Evolutionary conservation across 2,888 invertebrate genomes (phyloP).

Genomic region (Drosophila kanekoi): DNA sequence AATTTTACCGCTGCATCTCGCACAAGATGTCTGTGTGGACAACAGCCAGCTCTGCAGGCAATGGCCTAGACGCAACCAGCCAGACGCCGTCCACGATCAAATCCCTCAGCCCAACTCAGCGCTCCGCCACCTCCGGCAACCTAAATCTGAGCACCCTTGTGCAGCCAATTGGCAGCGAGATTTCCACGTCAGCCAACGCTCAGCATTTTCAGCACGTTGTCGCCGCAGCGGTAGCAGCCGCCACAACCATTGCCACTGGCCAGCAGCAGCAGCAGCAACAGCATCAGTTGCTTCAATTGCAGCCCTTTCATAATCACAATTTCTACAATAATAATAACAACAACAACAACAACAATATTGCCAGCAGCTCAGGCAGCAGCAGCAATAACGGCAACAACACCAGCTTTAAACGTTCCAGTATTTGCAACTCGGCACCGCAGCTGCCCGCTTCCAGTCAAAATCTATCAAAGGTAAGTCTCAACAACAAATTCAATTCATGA

Average conservation of each 20-base stretch:
- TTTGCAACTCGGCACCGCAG: slow-evolving; percentile 65
- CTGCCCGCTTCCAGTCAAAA: slow-evolving; percentile 53
- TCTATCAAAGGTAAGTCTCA: slow-evolving; percentile 65
- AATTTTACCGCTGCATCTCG: slow-evolving; percentile 23
- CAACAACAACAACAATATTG: slow-evolving; percentile 39
- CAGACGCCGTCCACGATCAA: slow-evolving; percentile 27
- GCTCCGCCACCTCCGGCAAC: slow-evolving; percentile 33
- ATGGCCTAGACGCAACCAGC: slow-evolving; percentile 84
- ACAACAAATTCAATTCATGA: slow-evolving; percentile 32
- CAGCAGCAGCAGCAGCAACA: slow-evolving; percentile 62
- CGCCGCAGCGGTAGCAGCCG: slow-evolving; percentile 72
- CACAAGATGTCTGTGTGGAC: slow-evolving; percentile 89
- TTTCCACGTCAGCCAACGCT: slow-evolving; percentile 34
- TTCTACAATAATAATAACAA: slow-evolving; percentile 29
- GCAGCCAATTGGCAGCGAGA: slow-evolving; percentile 46
- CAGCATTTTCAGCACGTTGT: slow-evolving; percentile 74
- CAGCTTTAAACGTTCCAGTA: slow-evolving; percentile 65
- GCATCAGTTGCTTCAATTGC: slow-evolving; percentile 41
- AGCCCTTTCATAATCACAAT: slow-evolving; percentile 25
- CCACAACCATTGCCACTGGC: slow-evolving; percentile 72
- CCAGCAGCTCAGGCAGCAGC: slow-evolving; percentile 50
- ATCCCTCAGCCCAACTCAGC: slow-evolving; percentile 22
- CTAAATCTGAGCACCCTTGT: slow-evolving; percentile 37
- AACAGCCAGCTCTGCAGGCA: slow-evolving; percentile 87
- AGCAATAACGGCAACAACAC: slow-evolving; percentile 45